Conservation (phyloP, 2,113 vertebrate genomes). For the Herpetotheres cachinnans region DNA sequence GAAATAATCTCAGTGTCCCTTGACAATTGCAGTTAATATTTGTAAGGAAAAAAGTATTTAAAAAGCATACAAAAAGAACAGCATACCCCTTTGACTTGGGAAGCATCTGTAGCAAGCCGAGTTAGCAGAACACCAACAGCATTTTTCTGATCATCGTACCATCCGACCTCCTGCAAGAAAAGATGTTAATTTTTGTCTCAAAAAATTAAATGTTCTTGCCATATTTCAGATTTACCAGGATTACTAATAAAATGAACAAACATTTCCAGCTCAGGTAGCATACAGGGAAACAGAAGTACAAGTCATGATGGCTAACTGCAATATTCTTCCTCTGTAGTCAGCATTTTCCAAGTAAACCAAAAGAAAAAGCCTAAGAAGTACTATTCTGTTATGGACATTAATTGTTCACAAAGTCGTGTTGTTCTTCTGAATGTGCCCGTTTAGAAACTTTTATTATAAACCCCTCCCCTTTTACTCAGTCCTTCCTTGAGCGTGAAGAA, state of each 20-base stretch:
- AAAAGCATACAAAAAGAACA: neutral
- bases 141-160: conserved; percentile 80
- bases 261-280: neutral
- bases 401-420: neutral
- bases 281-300: neutral
- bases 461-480: neutral
- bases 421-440: neutral
- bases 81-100: conserved; percentile 77
- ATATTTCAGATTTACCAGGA: neutral
- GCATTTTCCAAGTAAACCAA: neutral
- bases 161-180: conserved; percentile 65
- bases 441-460: neutral
- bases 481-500: neutral
- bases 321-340: neutral
- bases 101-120: conserved; percentile 81
- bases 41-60: neutral
- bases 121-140: conserved; percentile 76
- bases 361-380: neutral
- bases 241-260: neutral
- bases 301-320: neutral
- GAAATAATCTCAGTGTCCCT: neutral
- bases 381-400: neutral
- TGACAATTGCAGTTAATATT: neutral
- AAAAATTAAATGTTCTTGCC: neutral
- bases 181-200: neutral